phyloP scores from a whole-genome alignment of 2,113 vertebrate species.

The Erinaceus europaeus region DNA sequence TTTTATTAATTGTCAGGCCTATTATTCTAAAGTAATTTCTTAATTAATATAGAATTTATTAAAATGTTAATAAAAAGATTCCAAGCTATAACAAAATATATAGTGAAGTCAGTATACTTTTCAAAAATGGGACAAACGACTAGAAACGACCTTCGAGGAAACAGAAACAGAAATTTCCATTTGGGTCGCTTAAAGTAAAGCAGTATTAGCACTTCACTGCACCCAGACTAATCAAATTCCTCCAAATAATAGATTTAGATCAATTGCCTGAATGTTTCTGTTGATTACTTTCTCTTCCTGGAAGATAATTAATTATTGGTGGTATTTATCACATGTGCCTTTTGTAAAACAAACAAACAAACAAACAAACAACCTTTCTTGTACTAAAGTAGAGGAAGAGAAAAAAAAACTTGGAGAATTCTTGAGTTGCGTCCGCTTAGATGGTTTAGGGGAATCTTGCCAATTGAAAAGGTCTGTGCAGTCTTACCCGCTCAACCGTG shows the following conservation, averaged over 20 bases:
- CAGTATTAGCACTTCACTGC: neutral
- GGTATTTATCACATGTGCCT: neutral
- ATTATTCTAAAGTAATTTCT: neutral
- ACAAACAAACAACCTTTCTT: neutral
- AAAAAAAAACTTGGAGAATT: too few relatives aligned
- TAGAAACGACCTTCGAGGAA: slow-evolving; percentile 23
- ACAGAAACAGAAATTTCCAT: neutral
- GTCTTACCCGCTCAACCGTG: neutral
- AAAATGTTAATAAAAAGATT: slow-evolving; percentile 16
- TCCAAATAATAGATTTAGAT: slow-evolving; percentile 25
- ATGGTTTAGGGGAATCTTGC: neutral
- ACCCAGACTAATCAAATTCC: neutral
- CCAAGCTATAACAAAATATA: neutral
- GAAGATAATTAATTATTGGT: slow-evolving; percentile 49
- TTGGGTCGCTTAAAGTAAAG: neutral
- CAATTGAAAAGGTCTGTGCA: neutral
- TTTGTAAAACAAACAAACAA: neutral
- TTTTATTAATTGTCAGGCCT: neutral
- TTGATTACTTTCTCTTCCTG: neutral
- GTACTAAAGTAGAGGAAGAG: too few relatives aligned
- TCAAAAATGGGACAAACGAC: slow-evolving; percentile 7
- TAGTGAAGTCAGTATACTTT: neutral
- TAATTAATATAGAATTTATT: neutral
- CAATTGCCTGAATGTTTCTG: neutral
- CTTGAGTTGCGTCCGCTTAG: neutral